Conservation (phyloP, 2,888 invertebrate species). For the Clostera curtula region DNA sequence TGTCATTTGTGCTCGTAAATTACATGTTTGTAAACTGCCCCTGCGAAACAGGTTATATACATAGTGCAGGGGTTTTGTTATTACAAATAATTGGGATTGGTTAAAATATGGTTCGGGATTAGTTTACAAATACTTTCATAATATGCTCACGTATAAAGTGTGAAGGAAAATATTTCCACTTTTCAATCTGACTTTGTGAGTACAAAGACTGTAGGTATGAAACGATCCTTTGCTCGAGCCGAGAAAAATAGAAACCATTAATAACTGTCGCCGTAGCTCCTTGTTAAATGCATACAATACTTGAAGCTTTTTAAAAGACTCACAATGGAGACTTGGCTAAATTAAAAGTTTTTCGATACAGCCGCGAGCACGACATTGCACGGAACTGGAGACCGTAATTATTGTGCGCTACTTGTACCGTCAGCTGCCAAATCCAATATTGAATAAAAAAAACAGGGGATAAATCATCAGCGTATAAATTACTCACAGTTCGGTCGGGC, state of each 20-base stretch:
- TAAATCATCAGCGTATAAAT: too few relatives aligned
- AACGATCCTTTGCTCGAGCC: slow-evolving; percentile 58
- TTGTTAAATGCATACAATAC: slow-evolving; percentile 76
- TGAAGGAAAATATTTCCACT: slow-evolving; percentile 6
- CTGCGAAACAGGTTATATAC: too few relatives aligned
- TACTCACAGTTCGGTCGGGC: too few relatives aligned
- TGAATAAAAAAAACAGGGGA: too few relatives aligned
- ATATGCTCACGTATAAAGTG: neutral
- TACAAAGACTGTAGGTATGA: slow-evolving; percentile 57
- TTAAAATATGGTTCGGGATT: too few relatives aligned
- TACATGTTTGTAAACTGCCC: too few relatives aligned
- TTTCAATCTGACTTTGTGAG: slow-evolving; percentile 18
- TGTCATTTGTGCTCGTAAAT: too few relatives aligned
- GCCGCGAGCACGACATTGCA: slow-evolving; percentile 66
- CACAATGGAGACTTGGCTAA: slow-evolving; percentile 72
- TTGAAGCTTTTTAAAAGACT: slow-evolving; percentile 72
- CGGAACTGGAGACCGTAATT: slow-evolving; percentile 68
- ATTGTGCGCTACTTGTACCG: slow-evolving; percentile 47
- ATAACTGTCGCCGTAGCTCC: slow-evolving; percentile 68
- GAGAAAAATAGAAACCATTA: slow-evolving; percentile 73
- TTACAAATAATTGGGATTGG: too few relatives aligned
- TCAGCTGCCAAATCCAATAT: slow-evolving; percentile 17
- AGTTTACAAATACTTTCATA: neutral
- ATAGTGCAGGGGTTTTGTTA: too few relatives aligned
- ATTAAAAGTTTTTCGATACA: slow-evolving; percentile 74